Base-by-base conservation (phyloP, 2,113 vertebrate genomes). In the Trogon surrucura region DNA sequence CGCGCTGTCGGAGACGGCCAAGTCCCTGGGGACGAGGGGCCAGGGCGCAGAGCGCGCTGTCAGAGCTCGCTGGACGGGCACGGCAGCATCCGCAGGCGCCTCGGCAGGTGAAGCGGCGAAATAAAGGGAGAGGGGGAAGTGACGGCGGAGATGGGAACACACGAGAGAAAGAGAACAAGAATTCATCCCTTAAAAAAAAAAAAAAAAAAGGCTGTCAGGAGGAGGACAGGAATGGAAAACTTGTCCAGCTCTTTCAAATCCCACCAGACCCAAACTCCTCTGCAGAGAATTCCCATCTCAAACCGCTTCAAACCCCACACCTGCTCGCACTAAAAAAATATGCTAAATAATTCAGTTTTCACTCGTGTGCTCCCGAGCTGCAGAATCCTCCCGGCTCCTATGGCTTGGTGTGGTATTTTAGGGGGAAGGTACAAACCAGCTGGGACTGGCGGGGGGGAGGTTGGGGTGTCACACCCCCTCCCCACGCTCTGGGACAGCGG, bases 341-440 rank as follows among this genome's bases (percentile, higher is more conserved):
- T n/a, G 75, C 44, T 95, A 81, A 96, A 96, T 96, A 89, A 96
- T 95, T 95, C 91, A 96, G 89, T 11, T 65, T 22, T 29, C 0
- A n/a, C 84, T 89, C 17, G 1, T 56, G 56, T 51, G 61, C 77
- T 87, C 81, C 10, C 4, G 1, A 81, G 86, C 88, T 23, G 50
- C 34, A 17, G 62, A 80, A 51, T 11, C 26, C 45, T 60, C 66
- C 51, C 2, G 3, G 82, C 81, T 90, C 82, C 53, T 3, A 9
- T 1, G 34, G 86, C 48, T 54, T 19, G 2, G 25, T 22, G 56
- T 0, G 2, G 72, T 19, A 5, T 30, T 34, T 27, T 14, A 7
- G 8, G 38, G 32, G 32, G 19, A 56, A 61, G 51, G 77, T 8
- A 18, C 9, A 2, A 26, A 8, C 4, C 0, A 2, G 67, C 26